Percentiles rank a stretch among this genome's conserved stretches.
These are phyloP conservation scores for Tragulus kanchil DNA, from an alignment of 2,113 vertebrate species.

Conservation along the genomic window DNA sequence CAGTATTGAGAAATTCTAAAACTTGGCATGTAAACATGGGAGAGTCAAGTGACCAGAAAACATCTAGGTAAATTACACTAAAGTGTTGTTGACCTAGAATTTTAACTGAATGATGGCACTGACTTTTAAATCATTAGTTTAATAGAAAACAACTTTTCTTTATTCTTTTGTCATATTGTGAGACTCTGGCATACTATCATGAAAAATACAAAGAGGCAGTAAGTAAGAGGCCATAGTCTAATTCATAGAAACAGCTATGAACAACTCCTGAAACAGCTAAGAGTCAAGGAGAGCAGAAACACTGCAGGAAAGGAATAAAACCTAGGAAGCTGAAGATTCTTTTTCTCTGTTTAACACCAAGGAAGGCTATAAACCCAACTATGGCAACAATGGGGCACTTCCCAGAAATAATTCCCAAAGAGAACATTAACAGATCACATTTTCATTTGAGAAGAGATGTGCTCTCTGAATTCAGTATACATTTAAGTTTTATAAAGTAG, in stretches of 20 bases:
- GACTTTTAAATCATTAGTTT: background rate
- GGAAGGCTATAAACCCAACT: background rate
- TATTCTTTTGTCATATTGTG: background rate
- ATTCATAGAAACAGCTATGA: background rate
- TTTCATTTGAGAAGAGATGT: constrained; percentile 42
- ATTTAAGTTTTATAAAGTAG: background rate
- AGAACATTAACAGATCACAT: background rate
- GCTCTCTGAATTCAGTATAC: background rate
- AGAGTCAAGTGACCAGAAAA: background rate
- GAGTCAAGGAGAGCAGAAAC: background rate
- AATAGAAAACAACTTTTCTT: background rate
- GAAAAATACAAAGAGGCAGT: background rate
- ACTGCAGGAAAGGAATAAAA: background rate
- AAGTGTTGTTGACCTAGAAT: background rate
- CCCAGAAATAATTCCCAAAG: background rate
- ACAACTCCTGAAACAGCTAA: background rate
- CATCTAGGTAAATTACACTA: background rate
- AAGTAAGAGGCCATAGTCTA: background rate
- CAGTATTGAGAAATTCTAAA: background rate
- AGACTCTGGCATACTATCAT: background rate
- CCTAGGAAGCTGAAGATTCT: background rate
- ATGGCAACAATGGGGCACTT: background rate
- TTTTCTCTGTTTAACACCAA: background rate
- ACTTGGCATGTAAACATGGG: background rate
- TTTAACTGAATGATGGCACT: background rate